These are phyloP conservation scores for Hyposmocoma kahamanoa DNA, from an alignment of 1,140 invertebrate genomes.

Conservation along the genomic window DNA sequence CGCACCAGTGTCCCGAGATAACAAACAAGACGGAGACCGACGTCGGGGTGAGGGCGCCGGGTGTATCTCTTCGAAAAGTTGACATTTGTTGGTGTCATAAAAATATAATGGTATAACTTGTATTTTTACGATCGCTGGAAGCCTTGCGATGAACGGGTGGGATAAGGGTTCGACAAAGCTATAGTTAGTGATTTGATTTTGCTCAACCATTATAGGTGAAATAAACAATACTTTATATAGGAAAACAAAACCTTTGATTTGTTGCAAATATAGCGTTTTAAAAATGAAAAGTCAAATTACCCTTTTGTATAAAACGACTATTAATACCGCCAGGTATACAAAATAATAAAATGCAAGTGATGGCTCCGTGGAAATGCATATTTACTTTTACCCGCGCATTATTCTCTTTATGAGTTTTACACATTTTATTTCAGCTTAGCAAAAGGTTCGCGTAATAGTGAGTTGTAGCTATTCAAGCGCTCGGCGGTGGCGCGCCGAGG, in stretches of 20 bases:
- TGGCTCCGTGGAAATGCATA: too few species aligned
- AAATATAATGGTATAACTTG: slow-evolving; percentile 51
- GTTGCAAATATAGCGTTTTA: too few species aligned
- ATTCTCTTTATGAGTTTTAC: not conserved
- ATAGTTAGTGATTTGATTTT: slow-evolving; percentile 6
- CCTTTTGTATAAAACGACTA: too few species aligned
- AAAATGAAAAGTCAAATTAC: too few species aligned
- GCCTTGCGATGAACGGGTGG: slow-evolving; percentile 24
- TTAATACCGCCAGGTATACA: too few species aligned
- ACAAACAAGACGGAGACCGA: slow-evolving; percentile 22
- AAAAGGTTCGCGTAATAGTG: slow-evolving; percentile 38
- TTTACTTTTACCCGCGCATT: too few species aligned
- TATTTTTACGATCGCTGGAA: slow-evolving; percentile 44
- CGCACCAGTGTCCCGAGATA: too few species aligned
- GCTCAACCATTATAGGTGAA: too few species aligned
- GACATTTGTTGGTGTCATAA: slow-evolving; percentile 52
- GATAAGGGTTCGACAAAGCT: slow-evolving; percentile 15
- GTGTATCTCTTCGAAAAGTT: slow-evolving; percentile 39
- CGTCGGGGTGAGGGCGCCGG: slow-evolving; percentile 12
- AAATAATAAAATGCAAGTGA: too few species aligned
- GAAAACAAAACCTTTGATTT: too few species aligned
- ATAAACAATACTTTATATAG: too few species aligned
- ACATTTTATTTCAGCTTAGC: slow-evolving; percentile 21
- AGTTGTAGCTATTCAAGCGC: slow-evolving; percentile 35
- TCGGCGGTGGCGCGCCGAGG: slow-evolving; percentile 13